Evolutionary conservation across 2,888 invertebrate species (phyloP).

Genomic region (Orchestes rusci): DNA sequence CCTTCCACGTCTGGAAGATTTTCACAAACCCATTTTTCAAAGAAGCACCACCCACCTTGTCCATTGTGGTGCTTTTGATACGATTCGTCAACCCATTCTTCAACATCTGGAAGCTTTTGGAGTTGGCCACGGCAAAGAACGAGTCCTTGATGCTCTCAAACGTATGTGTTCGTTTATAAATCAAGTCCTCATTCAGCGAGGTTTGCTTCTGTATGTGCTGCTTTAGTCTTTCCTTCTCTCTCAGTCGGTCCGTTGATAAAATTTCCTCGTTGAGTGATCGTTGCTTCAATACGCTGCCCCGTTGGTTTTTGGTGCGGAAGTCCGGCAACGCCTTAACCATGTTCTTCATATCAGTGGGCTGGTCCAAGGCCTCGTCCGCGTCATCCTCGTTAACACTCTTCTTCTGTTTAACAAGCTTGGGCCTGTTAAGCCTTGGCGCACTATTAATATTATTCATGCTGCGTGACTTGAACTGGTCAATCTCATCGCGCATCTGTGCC

Average conservation of each 20-base stretch:
- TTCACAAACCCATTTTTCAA: slow-evolving; percentile 69
- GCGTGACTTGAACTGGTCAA: slow-evolving; percentile 63
- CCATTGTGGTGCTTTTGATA: slow-evolving; percentile 76
- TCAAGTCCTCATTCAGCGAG: slow-evolving; percentile 79
- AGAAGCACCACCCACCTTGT: slow-evolving; percentile 64
- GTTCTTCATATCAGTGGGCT: slow-evolving; percentile 63
- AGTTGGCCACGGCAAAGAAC: slow-evolving; percentile 64
- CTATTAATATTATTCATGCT: slow-evolving; percentile 78
- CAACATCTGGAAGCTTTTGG: slow-evolving; percentile 68
- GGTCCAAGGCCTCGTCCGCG: slow-evolving; percentile 56
- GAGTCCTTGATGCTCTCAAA: slow-evolving; percentile 66
- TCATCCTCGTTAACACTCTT: slow-evolving; percentile 74
- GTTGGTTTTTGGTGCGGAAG: slow-evolving; percentile 32
- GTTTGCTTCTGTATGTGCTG: slow-evolving; percentile 85
- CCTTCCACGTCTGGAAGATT: slow-evolving; percentile 78
- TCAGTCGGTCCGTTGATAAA: slow-evolving; percentile 77
- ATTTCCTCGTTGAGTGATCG: slow-evolving; percentile 84
- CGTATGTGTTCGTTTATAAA: slow-evolving; percentile 60
- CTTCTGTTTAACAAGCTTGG: slow-evolving; percentile 79
- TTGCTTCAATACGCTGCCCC: slow-evolving; percentile 67
- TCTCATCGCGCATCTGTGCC: slow-evolving; percentile 42
- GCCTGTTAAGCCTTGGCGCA: slow-evolving; percentile 53
- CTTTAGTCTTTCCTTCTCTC: slow-evolving; percentile 74
- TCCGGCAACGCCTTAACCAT: slow-evolving; percentile 59
- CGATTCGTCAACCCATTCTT: slow-evolving; percentile 78